Evolutionary conservation across 2,797 vertebrate genomes (phyloP), one percentile per base, ranked within the genome.

Genomic region (Aeoliscus strigatus): DNA sequence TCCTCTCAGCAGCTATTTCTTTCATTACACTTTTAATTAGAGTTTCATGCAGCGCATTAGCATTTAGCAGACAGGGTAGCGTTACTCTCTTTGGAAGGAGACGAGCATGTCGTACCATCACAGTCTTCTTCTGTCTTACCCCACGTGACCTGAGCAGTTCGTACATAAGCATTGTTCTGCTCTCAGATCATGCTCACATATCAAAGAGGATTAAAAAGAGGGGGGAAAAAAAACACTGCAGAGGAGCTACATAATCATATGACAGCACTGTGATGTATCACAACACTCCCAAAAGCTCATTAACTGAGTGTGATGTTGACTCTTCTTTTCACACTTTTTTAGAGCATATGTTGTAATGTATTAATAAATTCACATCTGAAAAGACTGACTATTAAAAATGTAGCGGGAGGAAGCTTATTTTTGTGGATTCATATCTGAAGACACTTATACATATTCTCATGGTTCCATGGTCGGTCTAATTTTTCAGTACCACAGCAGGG

Each of bases 161-260:
- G 37, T 25, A 9, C 27, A 21, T 6, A 3, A 3, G 3, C 18
- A 6, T 21, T 21, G 18, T 6, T 13, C 7, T 5, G 1, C 29
- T 27, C 39, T 39, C 6, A 10, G 21, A 27, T 37, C 27, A 30
- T 31, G 14, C 11, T 39, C 14, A 14, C 2, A 44, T 40, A 50
- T 36, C 28, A 49, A 46, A 68, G 40, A 24, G 7, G 44, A 53
- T 60, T 45, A 52, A 39, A 49, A 49, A n/a, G n/a, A n/a, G n/a
- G n/a, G n/a, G n/a, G 27, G 24, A 36, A 11, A 3, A 4, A 18
- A 34, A 16, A 14, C 9, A 11, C 13, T 5, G 9, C 21, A 9
- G 37, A 63, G 14, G 34, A 4, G 26, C 17, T 38, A 6, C 14
- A 33, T 25, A n/a, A 53, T 49, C 18, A 13, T 24, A 48, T 39